Conservation (phyloP, 2,797 vertebrate genomes). For the Characodon lateralis region DNA sequence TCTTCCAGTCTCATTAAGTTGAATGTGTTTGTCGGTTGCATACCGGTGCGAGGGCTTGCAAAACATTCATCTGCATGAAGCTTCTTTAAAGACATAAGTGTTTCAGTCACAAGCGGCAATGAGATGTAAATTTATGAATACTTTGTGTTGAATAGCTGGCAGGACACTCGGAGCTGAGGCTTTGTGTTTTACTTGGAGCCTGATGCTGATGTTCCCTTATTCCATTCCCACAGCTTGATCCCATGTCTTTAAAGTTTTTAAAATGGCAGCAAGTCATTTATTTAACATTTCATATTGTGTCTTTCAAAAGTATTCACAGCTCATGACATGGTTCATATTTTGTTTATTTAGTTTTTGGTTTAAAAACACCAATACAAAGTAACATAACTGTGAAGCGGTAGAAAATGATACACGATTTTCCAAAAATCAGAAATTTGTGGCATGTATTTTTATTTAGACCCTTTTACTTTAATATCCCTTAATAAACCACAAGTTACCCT, state of each 20-base stretch:
- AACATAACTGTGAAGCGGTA: background rate
- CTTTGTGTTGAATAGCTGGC: conserved; percentile 56
- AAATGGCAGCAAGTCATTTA: background rate
- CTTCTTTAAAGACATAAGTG: conserved; percentile 25
- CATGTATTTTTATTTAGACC: background rate
- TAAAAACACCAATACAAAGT: background rate
- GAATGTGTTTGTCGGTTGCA: conserved; percentile 12
- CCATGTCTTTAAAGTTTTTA: conserved; percentile 13
- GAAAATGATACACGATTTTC: background rate
- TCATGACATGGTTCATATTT: background rate
- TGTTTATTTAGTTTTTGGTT: background rate
- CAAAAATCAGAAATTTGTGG: background rate
- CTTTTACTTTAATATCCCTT: background rate
- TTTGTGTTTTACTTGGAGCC: conserved; percentile 68
- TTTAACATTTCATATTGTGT: background rate
- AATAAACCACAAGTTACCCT: background rate
- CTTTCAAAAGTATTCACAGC: background rate
- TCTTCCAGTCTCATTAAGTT: conserved; percentile 40
- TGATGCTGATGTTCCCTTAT: conserved; percentile 24
- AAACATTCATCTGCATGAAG: conserved; percentile 34
- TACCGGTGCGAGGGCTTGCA: conserved; percentile 24
- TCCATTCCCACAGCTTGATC: conserved; percentile 39
- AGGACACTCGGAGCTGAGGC: conserved; percentile 33
- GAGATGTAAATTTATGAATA: conserved; percentile 73
- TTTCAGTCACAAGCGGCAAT: conserved; percentile 51